Percentiles rank a stretch among this genome's conserved stretches.
phyloP scores from a whole-genome alignment of 2,113 vertebrate species.

The Neofelis nebulosa region DNA sequence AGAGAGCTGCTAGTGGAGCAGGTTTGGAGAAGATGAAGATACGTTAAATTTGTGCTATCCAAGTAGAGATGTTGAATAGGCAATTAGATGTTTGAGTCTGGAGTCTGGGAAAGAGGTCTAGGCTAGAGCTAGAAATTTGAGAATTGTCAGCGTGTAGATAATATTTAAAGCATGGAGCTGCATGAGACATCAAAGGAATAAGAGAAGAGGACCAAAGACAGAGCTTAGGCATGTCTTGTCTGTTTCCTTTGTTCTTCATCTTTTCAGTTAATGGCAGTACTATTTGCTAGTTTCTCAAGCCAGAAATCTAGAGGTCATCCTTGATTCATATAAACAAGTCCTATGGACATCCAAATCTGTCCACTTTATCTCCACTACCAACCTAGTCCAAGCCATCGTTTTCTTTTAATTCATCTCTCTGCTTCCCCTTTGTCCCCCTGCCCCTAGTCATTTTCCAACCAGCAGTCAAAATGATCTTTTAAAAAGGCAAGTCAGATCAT shows the following conservation, averaged over 20 bases:
- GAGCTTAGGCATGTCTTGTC: not conserved
- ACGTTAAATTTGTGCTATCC: not conserved
- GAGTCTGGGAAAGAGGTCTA: not conserved
- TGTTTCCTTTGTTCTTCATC: not conserved
- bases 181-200: not conserved
- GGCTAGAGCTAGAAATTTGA: slow-evolving; percentile 11
- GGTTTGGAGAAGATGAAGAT: not conserved
- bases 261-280: not conserved
- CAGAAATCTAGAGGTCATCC: not conserved
- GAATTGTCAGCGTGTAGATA: not conserved
- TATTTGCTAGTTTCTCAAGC: not conserved
- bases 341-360: not conserved
- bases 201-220: not conserved
- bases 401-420: not conserved
- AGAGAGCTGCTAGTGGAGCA: not conserved
- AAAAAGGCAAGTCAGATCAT: not conserved
- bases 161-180: not conserved
- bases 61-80: not conserved
- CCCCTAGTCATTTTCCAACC: not conserved
- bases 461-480: not conserved
- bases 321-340: not conserved
- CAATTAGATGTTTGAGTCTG: not conserved
- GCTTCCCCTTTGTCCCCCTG: not conserved
- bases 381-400: not conserved
- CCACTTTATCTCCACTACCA: not conserved